Evolutionary conservation across 2,113 vertebrate species (phyloP).

Genomic region (Patagioenas fasciata): DNA sequence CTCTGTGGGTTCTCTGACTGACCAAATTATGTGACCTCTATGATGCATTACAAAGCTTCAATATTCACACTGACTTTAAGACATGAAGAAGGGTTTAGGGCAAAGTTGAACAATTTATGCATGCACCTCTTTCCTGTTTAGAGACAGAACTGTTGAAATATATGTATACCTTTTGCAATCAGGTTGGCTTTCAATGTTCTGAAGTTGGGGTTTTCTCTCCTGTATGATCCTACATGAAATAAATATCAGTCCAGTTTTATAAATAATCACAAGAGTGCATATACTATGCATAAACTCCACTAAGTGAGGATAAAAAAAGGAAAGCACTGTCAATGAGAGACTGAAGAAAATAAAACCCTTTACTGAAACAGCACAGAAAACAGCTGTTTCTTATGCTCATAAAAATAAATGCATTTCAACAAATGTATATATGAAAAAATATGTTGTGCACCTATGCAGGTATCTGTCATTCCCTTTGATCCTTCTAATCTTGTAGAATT

Average conservation of each 20-base stretch:
- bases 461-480: not conserved
- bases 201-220: accelerated
- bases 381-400: not conserved
- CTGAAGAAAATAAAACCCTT: not conserved
- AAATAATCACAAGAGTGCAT: not conserved
- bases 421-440: not conserved
- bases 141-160: not conserved
- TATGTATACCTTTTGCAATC: not conserved
- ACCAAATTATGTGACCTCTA: not conserved
- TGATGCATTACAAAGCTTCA: not conserved
- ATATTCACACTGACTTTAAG: not conserved
- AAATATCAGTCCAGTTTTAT: not conserved
- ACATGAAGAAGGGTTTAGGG: not conserved
- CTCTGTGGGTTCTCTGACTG: not conserved
- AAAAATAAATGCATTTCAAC: not conserved
- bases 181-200: not conserved
- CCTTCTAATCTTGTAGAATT: not conserved
- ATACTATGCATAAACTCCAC: not conserved
- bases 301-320: not conserved
- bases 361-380: not conserved
- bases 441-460: not conserved
- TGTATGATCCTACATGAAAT: not conserved
- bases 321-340: not conserved
- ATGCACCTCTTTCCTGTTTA: not conserved
- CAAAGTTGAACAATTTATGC: not conserved